phyloP scores from a whole-genome alignment of 2,888 invertebrate species.

The Thalpophila matura region DNA sequence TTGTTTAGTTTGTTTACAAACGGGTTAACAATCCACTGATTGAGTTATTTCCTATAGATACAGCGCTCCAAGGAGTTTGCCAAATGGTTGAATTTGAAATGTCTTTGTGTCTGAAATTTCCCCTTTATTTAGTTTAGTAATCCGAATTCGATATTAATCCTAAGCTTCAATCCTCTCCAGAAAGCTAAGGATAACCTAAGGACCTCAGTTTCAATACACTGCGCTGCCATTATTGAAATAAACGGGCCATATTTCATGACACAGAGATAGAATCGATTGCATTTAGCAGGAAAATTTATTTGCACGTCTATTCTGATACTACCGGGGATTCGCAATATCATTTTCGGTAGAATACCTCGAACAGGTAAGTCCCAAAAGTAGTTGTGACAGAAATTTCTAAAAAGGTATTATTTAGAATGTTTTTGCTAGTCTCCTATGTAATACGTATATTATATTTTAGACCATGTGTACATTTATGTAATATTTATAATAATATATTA shows the following conservation, averaged over 20 bases:
- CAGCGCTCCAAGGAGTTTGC: too few species aligned
- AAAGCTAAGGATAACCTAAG: constrained; percentile 14
- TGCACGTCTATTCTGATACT: not conserved
- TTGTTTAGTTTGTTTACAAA: too few species aligned
- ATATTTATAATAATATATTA: too few species aligned
- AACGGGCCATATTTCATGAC: constrained; percentile 62
- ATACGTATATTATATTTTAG: constrained; percentile 9
- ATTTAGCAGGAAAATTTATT: constrained; percentile 56
- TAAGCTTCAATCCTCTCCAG: not conserved
- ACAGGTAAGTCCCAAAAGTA: constrained; percentile 12
- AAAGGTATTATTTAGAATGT: constrained; percentile 26
- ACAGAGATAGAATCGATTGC: constrained; percentile 62
- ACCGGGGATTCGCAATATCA: constrained; percentile 7
- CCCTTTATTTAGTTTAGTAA: too few species aligned
- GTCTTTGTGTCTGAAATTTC: too few species aligned
- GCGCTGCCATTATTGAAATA: constrained; percentile 61
- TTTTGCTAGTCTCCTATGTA: constrained; percentile 35
- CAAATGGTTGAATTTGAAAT: too few species aligned
- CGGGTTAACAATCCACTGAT: too few species aligned
- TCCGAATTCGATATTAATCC: not conserved
- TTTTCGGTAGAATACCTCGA: constrained; percentile 24
- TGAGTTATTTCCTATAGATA: too few species aligned
- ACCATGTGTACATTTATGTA: too few species aligned
- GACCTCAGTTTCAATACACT: constrained; percentile 47
- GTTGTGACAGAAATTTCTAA: constrained; percentile 21